Percentiles rank a stretch among this genome's conserved stretches.
Evolutionary conservation across 2,888 invertebrate genomes (phyloP).

Genomic region (Macaria notata): DNA sequence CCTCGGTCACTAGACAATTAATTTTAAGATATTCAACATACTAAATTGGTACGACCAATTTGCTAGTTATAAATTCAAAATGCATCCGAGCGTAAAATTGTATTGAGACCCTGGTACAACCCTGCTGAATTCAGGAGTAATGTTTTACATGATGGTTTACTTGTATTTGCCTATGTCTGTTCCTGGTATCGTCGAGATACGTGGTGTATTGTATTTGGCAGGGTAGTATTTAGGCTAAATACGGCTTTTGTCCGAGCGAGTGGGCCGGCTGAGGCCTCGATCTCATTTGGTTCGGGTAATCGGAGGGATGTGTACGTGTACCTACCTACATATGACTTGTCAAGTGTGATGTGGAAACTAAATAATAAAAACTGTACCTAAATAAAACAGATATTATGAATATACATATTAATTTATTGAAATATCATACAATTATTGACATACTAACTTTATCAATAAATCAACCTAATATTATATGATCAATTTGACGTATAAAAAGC

Average conservation of each 20-base stretch:
- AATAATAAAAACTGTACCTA: no score
- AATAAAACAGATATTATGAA: no score
- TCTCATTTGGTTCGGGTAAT: conserved; percentile 45
- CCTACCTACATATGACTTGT: conserved; percentile 1
- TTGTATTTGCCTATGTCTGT: neutral
- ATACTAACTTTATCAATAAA: no score
- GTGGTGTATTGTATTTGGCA: conserved; percentile 51
- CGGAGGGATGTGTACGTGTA: conserved; percentile 23
- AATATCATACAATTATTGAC: neutral
- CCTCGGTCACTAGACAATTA: conserved; percentile 68
- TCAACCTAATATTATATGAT: no score
- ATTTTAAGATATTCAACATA: conserved; percentile 75
- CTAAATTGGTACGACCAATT: conserved; percentile 76
- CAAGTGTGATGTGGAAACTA: neutral
- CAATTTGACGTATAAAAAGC: no score
- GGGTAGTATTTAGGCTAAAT: conserved; percentile 52
- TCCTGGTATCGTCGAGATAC: conserved; percentile 13
- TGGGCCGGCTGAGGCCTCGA: conserved; percentile 32
- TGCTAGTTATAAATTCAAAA: conserved; percentile 81
- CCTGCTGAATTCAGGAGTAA: conserved; percentile 46
- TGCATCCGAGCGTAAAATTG: conserved; percentile 78
- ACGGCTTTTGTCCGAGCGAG: conserved; percentile 60
- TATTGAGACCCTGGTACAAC: conserved; percentile 66
- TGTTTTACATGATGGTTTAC: neutral
- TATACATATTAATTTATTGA: neutral